phyloP scores from a whole-genome alignment of 1,140 invertebrate genomes.

The Magallana ariakensis region DNA sequence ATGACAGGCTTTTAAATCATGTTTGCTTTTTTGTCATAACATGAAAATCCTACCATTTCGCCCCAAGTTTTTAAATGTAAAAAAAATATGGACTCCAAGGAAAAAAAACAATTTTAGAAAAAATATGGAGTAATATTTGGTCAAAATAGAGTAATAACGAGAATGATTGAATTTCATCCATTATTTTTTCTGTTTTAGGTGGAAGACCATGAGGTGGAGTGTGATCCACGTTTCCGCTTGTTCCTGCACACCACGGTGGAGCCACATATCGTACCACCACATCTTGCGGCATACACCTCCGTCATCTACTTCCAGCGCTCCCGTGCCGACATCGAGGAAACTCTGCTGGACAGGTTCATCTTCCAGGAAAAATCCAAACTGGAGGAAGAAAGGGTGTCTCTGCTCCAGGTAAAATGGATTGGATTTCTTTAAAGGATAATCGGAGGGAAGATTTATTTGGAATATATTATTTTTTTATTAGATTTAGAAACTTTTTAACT shows the following conservation, averaged over 20 bases:
- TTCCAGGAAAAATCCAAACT: slow-evolving; percentile 77
- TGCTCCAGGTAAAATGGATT: slow-evolving; percentile 70
- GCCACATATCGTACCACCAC: slow-evolving; percentile 74
- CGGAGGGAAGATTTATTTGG: too few species aligned
- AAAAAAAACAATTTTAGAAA: too few species aligned
- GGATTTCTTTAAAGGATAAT: neutral
- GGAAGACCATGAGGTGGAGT: slow-evolving; percentile 79
- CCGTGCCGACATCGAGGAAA: slow-evolving; percentile 73
- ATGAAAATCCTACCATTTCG: too few species aligned
- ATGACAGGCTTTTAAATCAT: too few species aligned
- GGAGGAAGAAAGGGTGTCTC: slow-evolving; percentile 65
- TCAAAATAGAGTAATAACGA: too few species aligned
- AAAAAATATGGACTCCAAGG: too few species aligned
- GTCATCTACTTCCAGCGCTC: slow-evolving; percentile 77
- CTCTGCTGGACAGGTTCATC: slow-evolving; percentile 77
- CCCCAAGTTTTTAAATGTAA: too few species aligned
- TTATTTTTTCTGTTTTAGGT: slow-evolving; percentile 64
- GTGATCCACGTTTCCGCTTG: slow-evolving; percentile 78
- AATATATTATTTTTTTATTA: too few species aligned
- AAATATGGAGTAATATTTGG: too few species aligned
- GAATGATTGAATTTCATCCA: neutral
- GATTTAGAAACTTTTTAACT: too few species aligned
- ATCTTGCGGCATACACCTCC: slow-evolving; percentile 75
- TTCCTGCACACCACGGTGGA: slow-evolving; percentile 78
- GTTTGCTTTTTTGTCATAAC: too few species aligned